Conservation (phyloP, 2,113 vertebrate species). For the Coptodon rendalli region DNA sequence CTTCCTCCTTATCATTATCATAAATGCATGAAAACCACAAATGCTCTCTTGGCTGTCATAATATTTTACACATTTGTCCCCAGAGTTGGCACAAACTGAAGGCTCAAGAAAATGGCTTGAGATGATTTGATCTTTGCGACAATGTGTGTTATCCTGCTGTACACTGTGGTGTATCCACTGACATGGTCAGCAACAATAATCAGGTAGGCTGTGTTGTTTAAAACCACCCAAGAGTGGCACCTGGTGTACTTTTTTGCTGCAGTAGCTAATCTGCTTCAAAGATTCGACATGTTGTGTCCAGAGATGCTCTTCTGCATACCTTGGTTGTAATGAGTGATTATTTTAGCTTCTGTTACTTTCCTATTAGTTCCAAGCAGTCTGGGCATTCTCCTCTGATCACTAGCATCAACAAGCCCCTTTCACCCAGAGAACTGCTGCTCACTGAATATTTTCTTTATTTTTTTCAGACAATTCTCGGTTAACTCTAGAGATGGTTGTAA, state of each 20-base stretch:
- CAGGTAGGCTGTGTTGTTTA: neutral
- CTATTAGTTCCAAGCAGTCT: neutral
- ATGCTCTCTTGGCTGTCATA: neutral
- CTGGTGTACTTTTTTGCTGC: neutral
- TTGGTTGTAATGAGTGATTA: neutral
- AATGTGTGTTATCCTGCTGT: neutral
- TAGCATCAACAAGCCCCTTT: neutral
- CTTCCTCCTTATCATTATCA: neutral
- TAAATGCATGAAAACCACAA: neutral
- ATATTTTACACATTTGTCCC: neutral
- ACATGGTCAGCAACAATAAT: neutral
- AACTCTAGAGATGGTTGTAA: neutral
- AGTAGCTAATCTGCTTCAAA: neutral
- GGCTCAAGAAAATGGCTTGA: neutral
- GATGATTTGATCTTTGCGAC: neutral
- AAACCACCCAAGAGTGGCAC: neutral
- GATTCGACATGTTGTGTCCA: neutral
- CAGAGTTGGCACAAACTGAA: neutral
- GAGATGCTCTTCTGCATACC: neutral
- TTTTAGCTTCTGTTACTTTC: neutral
- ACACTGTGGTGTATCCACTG: neutral
- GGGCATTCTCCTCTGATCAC: neutral
- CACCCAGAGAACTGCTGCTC: neutral
- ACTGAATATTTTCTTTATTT: neutral
- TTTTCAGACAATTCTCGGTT: neutral